These are phyloP conservation scores for Salarias fasciatus DNA, from an alignment of 2,797 vertebrate genomes.

Conservation along the genomic window DNA sequence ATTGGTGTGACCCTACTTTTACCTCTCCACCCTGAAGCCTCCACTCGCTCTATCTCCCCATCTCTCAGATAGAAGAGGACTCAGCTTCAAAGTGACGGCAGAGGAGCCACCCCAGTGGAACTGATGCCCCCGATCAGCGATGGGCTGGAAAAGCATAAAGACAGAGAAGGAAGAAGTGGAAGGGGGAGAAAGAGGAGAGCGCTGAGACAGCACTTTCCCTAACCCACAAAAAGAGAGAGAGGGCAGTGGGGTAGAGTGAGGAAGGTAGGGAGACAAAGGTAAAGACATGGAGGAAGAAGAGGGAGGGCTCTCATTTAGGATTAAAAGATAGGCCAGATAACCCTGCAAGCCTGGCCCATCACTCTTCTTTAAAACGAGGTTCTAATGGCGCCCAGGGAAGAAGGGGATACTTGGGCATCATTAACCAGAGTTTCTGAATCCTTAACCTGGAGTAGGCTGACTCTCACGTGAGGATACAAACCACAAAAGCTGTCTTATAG, in stretches of 20 bases:
- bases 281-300: slow-evolving; percentile 49
- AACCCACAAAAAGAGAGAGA: slow-evolving; percentile 59
- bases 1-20: slow-evolving; percentile 62
- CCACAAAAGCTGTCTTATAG: slow-evolving; percentile 27
- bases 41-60: slow-evolving; percentile 24
- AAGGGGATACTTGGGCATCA: slow-evolving; percentile 61
- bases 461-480: slow-evolving; percentile 33
- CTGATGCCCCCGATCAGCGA: slow-evolving; percentile 75
- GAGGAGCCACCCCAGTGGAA: slow-evolving; percentile 74
- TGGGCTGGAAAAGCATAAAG: slow-evolving; percentile 82
- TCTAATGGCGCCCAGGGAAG: slow-evolving; percentile 74
- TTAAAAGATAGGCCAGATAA: slow-evolving; percentile 81
- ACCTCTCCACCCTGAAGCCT: slow-evolving; percentile 37
- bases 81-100: slow-evolving; percentile 56
- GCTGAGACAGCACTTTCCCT: slow-evolving; percentile 81
- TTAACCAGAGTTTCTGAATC: slow-evolving; percentile 72
- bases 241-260: slow-evolving; percentile 42
- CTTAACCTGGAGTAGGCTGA: slow-evolving; percentile 62
- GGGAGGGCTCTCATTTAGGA: slow-evolving; percentile 75
- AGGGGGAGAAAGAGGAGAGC: slow-evolving; percentile 19
- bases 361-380: slow-evolving; percentile 75
- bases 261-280: slow-evolving; percentile 44
- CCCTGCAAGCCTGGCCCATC: slow-evolving; percentile 70
- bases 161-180: slow-evolving; percentile 45
- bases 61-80: slow-evolving; percentile 42